Base-by-base conservation (phyloP, 2,888 invertebrate genomes). In the Luffia ferchaultella region DNA sequence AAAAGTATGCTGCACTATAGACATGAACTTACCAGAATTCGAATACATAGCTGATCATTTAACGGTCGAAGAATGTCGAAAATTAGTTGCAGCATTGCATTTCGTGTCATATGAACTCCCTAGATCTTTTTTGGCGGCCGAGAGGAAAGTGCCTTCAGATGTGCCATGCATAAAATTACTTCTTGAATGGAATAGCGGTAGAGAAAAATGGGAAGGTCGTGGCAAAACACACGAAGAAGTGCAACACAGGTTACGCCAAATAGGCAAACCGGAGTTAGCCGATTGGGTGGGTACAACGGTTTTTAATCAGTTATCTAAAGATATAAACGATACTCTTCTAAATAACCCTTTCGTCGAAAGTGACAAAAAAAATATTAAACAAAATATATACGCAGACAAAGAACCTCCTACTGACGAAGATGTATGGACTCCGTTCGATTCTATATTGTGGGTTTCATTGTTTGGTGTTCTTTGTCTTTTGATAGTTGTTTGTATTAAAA, bases 201-300 rank as follows among this genome's bases (percentile, higher is more conserved):
- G 54, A 12, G 58, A 64, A 19, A 58, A 60, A 47, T 65, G 64
- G 53, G 86, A 86, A 65, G 89, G 88, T 1, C 74, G 66, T 58
- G 85, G 86, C 0, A 83, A 85, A 62, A 85, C 85, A 2, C 89
- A 90, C 56, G 85, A 85, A 58, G 60, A 76, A 15, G 57, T 90
- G 12, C 76, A 75, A 46, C 84, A 77, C 44, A 77, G 89, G 57
- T 65, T 90, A 18, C 76, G 86, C 3, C 88, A 89, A 65, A 70
- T 90, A 51, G 85, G 83, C 18, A 85, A 83, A 56, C 53, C 55
- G 0, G 85, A 88, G 54, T 63, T 90, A 48, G 88, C 89, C 1
- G 82, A 87, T 57, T 89, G 89, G 89, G 62, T 90, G 1, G 86
- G 87, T 7, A 76, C 69, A 53, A 78, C 83, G 0, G 84, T 87